Base-by-base conservation (phyloP, 1,140 invertebrate genomes). In the Cotesia chilonis region DNA sequence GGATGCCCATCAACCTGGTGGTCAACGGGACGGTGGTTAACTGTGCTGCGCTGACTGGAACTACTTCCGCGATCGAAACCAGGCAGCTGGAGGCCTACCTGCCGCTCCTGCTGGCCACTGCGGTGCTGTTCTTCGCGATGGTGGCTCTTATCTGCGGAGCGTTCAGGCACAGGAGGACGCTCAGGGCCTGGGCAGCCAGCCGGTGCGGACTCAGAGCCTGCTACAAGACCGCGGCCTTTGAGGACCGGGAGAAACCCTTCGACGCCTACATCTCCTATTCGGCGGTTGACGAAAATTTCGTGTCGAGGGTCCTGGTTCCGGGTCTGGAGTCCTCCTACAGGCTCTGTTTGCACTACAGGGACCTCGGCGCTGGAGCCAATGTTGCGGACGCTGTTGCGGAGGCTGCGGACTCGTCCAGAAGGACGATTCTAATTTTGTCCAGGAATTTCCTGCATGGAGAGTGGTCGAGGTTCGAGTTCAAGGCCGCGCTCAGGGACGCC, bases 401-500 rank as follows among this genome's bases (percentile, higher is more conserved):
- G 82, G 95, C 95, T 0, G 94, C 96, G 2, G 95, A 96, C 80
- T 94, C 94, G 36, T 96, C 95, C 14, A 91, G 94, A 74, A 90
- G 96, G 78, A 97, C 96, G 12, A 94, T 98, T 59, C 90, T 98
- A 75, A 92, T 98, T 38, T 83, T 98, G 36, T 96, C 95, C 2
- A 95, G 95, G 83, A 96, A 96, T 87, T 98, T 97, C 87, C 90
- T 98, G 17, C 92, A 95, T 84, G 95, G 95, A 85, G 95, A 97
- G 87, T 98, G 96, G 96, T 93, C 94, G 77, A 90, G 95, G 68
- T 96, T 96, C 81, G 96, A 98, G 86, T 96, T 97, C 83, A 96
- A 96, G 86, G 92, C 92, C 63, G 95, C 96, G 1, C 89, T 97
- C n/a, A 93, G 95, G 81, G 94, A 97, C 85, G 93, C 95, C 68